Evolutionary conservation across 2,797 vertebrate species (phyloP), one percentile per base, ranked within the genome.

Genomic region (Nothura maculosa): DNA sequence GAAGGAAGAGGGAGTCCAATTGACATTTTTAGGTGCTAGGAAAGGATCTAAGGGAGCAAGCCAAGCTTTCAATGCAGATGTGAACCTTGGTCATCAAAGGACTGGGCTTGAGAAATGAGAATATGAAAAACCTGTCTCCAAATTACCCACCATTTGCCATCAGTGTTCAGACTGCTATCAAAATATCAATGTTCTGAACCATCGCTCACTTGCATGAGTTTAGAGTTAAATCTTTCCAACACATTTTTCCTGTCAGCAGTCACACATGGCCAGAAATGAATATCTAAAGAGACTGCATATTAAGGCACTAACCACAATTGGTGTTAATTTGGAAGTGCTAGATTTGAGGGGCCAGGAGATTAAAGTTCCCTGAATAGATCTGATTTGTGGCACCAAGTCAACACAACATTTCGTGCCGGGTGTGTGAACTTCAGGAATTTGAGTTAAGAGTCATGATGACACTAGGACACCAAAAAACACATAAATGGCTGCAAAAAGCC

Each of bases 281-380:
- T 76, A 90, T 64, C 83, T 54, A 72, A 74, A 93, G 76, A 73
- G 62, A 79, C 40, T 0, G 36, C 40, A 48, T 55, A 25, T 87
- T 91, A 90, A 96, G 87, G 58, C 95, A 80, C 61, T 68, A 89
- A 83, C 90, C 95, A 73, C 89, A 94, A 93, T 40, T 82, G 87
- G 72, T 92, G 78, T 81, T 89, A 92, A 96, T 94, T 96, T 93
- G 85, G 92, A 90, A 90, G 89, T 77, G 88, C 89, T 94, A 94
- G 87, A 45, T 91, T 81, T 69, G 79, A 94, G 85, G 81, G 81
- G 70, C 73, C 58, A 1, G 2, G 50, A 93, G 76, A 90, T 78
- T 85, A 64, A 80, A 70, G 25, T 52, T 76, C 84, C 40, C 80
- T 43, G 16, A 64, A 69, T 6, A 67, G 38, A 85, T 76, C 78